Evolutionary conservation across 2,797 vertebrate species (phyloP).

Genomic region (Lagorchestes hirsutus): DNA sequence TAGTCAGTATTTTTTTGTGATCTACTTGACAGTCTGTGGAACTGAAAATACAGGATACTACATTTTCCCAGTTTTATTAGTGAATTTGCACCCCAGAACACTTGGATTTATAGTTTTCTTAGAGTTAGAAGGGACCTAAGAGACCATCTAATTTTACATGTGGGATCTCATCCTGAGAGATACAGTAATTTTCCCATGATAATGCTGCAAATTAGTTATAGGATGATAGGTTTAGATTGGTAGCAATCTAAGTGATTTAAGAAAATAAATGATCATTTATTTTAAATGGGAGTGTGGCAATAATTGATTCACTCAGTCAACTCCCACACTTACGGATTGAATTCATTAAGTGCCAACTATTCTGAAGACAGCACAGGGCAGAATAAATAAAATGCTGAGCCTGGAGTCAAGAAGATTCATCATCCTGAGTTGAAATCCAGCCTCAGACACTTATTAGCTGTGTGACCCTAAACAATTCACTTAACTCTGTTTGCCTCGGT

Average conservation of each 20-base stretch:
- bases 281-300: neutral
- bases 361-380: neutral
- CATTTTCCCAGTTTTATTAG: slow-evolving; percentile 1
- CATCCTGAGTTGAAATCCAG: neutral
- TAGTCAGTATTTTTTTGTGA: neutral
- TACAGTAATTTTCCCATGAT: neutral
- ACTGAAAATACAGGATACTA: neutral
- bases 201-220: neutral
- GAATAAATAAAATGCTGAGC: neutral
- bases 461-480: neutral
- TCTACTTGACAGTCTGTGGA: neutral
- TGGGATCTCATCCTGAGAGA: neutral
- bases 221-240: neutral
- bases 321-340: neutral
- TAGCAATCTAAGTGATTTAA: neutral
- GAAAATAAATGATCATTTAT: neutral
- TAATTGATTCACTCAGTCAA: neutral
- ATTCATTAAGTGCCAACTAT: neutral
- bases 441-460: neutral
- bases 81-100: neutral
- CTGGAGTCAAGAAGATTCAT: neutral
- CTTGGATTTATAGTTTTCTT: neutral
- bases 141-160: neutral
- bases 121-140: neutral
- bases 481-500: neutral